Percentiles rank a stretch among this genome's conserved stretches.
phyloP scores from a whole-genome alignment of 2,888 invertebrate species.

The Bombylius discolor region DNA sequence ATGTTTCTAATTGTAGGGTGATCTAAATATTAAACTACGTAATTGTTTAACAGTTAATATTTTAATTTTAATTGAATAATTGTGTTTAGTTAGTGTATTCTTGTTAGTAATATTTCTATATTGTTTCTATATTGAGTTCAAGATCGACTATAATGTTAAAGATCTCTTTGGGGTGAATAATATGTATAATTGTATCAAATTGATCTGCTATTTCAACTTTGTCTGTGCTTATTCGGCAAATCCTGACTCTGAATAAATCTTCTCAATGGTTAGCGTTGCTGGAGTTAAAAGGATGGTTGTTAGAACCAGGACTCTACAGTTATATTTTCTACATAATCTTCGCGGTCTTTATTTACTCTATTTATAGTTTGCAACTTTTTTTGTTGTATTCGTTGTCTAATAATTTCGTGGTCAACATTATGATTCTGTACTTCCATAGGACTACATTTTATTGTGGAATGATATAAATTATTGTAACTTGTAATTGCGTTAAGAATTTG shows the following conservation, averaged over 20 bases:
- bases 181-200: background rate
- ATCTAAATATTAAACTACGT: constrained; percentile 3
- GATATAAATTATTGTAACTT: no score
- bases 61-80: background rate
- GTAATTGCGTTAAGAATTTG: no score
- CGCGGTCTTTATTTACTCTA: no score
- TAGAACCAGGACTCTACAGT: background rate
- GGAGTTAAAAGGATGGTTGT: background rate
- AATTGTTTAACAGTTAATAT: constrained; percentile 1
- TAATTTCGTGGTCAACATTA: no score
- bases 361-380: no score
- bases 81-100: background rate
- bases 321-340: no score
- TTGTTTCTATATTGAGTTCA: background rate
- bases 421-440: no score
- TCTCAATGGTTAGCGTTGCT: background rate
- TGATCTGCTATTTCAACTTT: background rate
- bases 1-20: no score
- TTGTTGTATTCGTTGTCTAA: no score
- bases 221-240: background rate
- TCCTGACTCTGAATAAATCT: background rate
- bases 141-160: background rate
- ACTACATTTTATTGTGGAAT: no score
- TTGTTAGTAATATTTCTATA: constrained; percentile 1
- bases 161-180: background rate